A percentile compares a stretch with the other conserved stretches of the same genome.
Conservation (phyloP, 2,113 vertebrate genomes). For the Glaucidium brasilianum region DNA sequence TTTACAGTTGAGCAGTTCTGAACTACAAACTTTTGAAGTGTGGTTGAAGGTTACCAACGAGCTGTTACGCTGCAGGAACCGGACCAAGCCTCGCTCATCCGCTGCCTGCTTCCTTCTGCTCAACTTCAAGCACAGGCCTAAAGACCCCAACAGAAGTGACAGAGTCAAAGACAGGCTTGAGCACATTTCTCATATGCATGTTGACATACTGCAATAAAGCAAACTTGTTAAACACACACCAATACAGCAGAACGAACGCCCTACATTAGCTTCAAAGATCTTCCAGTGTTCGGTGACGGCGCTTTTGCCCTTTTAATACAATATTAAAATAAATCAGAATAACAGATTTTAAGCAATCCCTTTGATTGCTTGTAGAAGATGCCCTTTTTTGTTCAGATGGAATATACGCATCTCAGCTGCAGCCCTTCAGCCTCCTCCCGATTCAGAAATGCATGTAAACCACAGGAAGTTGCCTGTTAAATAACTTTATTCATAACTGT, state of each 20-base stretch:
- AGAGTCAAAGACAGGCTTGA: not conserved
- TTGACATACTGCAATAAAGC: not conserved
- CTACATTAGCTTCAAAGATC: not conserved
- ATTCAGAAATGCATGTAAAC: constrained; percentile 49
- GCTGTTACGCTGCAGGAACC: not conserved
- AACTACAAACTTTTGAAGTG: not conserved
- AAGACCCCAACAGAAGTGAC: not conserved
- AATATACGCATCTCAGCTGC: not conserved
- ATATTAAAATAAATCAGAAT: not conserved
- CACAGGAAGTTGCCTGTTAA: constrained; percentile 65
- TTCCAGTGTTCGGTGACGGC: not conserved
- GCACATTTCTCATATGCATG: not conserved
- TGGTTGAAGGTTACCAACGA: not conserved
- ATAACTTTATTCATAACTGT: constrained; percentile 60
- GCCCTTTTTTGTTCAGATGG: not conserved
- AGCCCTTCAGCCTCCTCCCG: not conserved
- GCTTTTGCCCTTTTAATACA: not conserved
- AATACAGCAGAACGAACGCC: not conserved
- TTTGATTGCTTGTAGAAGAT: not conserved
- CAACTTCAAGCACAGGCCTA: not conserved
- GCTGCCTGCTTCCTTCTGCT: not conserved
- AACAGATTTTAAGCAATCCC: not conserved
- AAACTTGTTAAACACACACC: not conserved
- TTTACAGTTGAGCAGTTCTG: not conserved
- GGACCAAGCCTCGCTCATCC: fast-evolving